phyloP scores from a whole-genome alignment of 2,888 invertebrate species.

The Lasioglossum oenotherae region DNA sequence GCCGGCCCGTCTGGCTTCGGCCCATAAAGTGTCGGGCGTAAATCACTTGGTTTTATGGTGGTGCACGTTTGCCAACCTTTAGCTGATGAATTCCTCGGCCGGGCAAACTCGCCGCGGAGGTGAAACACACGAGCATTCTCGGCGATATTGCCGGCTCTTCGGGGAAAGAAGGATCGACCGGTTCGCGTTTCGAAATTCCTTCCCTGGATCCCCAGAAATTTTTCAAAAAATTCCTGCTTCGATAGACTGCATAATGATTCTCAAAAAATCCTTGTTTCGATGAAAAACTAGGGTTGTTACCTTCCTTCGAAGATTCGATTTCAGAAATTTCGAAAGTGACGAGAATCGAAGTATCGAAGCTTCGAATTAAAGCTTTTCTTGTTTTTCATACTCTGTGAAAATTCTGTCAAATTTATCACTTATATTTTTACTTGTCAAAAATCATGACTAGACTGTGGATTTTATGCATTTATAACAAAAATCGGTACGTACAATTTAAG shows the following conservation, averaged over 20 bases:
- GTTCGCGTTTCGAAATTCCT: constrained; percentile 3
- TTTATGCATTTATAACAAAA: too few species aligned
- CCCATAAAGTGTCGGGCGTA: constrained; percentile 84
- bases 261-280: background rate
- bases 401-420: too few species aligned
- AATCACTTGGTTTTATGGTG: constrained; percentile 84
- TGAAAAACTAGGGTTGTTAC: too few species aligned
- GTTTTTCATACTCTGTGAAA: too few species aligned
- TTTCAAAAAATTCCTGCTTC: background rate
- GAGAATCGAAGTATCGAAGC: too few species aligned
- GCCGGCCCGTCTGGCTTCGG: constrained; percentile 80
- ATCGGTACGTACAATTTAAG: too few species aligned
- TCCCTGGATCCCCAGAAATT: background rate
- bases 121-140: constrained; percentile 48
- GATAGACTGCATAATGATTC: background rate
- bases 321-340: too few species aligned
- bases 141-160: constrained; percentile 63
- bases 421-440: too few species aligned
- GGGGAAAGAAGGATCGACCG: constrained; percentile 51
- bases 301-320: too few species aligned
- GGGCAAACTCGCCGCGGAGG: constrained; percentile 65
- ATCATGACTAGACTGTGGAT: too few species aligned
- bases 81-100: constrained; percentile 84
- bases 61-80: constrained; percentile 84
- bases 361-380: too few species aligned